Percentiles rank a stretch among this genome's conserved stretches.
Evolutionary conservation across 1,140 invertebrate species (phyloP).

Genomic region (Bombus impatiens): DNA sequence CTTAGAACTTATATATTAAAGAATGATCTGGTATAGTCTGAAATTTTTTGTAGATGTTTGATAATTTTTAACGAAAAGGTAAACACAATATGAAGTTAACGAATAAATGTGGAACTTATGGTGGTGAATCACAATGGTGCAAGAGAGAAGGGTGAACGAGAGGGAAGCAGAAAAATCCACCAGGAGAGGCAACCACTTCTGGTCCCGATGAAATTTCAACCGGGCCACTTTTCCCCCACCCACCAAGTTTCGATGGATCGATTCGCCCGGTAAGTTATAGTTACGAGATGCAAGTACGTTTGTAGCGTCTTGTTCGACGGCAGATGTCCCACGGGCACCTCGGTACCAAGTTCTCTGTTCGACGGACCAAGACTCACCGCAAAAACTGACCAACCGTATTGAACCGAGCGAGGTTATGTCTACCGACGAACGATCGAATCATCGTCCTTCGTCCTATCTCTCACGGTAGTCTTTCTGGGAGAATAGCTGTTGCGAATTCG

Average conservation of each 20-base stretch:
- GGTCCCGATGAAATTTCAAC: constrained; percentile 74
- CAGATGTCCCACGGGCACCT: constrained; percentile 59
- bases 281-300: constrained; percentile 58
- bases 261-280: constrained; percentile 49
- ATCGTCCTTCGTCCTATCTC: constrained; percentile 48
- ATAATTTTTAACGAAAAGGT: too few species aligned
- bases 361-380: constrained; percentile 70
- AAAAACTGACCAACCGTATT: constrained; percentile 71
- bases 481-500: constrained; percentile 63
- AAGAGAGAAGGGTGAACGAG: constrained; percentile 28
- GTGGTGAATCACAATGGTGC: constrained; percentile 30
- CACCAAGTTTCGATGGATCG: constrained; percentile 63
- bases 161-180: constrained; percentile 1
- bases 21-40: too few species aligned
- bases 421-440: constrained; percentile 10
- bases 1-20: too few species aligned
- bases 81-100: too few species aligned
- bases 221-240: constrained; percentile 55
- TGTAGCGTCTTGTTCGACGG: constrained; percentile 48
- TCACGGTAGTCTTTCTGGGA: constrained; percentile 55
- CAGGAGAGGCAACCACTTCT: neutral
- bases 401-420: constrained; percentile 49
- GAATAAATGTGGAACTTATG: too few species aligned
- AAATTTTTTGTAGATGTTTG: too few species aligned
- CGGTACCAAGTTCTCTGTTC: constrained; percentile 33